Base-by-base conservation (phyloP, 2,797 vertebrate genomes). In the Numenius phaeopus region DNA sequence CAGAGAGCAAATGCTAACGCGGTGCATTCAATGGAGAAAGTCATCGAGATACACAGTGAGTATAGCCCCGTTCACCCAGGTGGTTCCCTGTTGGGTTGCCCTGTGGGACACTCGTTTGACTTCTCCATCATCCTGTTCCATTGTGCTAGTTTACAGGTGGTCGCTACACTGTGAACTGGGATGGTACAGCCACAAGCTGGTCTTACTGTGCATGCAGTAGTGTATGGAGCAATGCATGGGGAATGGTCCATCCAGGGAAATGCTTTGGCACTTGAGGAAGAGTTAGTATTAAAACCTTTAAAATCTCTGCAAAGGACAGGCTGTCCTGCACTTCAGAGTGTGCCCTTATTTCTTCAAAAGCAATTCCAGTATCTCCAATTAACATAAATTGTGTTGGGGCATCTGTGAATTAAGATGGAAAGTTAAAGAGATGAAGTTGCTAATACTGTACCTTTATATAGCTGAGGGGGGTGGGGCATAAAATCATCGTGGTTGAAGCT, bases 1-100 rank as follows among this genome's bases (percentile, higher is more conserved):
- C 99, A 99, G 97, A 98, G 99, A 83, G 99, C 99, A 50, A 99
- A 99, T 4, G 97, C 98, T 62, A 99, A 99, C 1, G 99, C 99
- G 0, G 98, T 99, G 66, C 99, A 96, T 91, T 99, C 99, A 39
- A 99, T 99, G 98, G 99, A 99, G 98, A 99, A 99, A 92, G 99
- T 99, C 49, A 97, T 99, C 21, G 99, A 99, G 95, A 98, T 98
- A 92, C 99, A 99, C 69, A 98, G 99, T 99, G 97, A 99, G 99
- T 99, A 77, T 21, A 65, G 14, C 16, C 67, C 37, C 4, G 0
- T 27, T 1, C 1, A 20, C 11, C 30, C 46, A 62, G 7, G 54
- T 42, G 42, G 0, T 30, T 83, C 32, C 49, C 32, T 24, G 18
- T 5, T 66, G 66, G 32, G 27, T n/a, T 88, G 30, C 39, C 49